A percentile compares a stretch with the other conserved stretches of the same genome.
phyloP scores from a whole-genome alignment of 1,140 invertebrate species.

The Ptiloglossa arizonensis region DNA sequence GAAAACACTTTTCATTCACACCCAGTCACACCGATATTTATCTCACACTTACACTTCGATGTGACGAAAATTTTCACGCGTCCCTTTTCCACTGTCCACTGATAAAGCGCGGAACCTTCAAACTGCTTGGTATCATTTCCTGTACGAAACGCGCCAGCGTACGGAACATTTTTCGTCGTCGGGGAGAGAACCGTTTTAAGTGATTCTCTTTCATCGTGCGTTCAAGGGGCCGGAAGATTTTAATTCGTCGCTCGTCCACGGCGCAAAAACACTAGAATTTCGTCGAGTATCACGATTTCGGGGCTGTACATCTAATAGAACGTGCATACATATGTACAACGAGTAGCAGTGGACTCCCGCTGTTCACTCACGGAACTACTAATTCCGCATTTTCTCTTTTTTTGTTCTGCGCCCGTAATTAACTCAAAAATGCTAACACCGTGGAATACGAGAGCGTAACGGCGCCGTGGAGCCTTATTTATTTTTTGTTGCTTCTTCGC shows the following conservation, averaged over 20 bases:
- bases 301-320: conserved; percentile 19
- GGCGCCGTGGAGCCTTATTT: neutral
- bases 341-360: neutral
- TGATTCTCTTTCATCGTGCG: conserved; percentile 17
- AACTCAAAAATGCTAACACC: conserved; percentile 48
- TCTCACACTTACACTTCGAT: too few species aligned
- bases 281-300: conserved; percentile 30
- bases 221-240: neutral
- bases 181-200: conserved; percentile 12
- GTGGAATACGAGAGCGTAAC: conserved; percentile 25
- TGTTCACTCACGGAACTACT: conserved; percentile 17
- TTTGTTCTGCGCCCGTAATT: conserved; percentile 24
- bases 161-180: neutral
- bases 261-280: conserved; percentile 25
- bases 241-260: conserved; percentile 1
- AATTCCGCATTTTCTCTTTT: neutral
- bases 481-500: neutral
- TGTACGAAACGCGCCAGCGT: neutral
- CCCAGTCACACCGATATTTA: too few species aligned
- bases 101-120: neutral
- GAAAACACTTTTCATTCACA: too few species aligned
- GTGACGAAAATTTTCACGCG: too few species aligned
- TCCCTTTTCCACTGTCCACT: too few species aligned
- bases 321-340: neutral
- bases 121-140: neutral